Evolutionary conservation across 2,797 vertebrate species (phyloP).

Genomic region (Mycteria americana): DNA sequence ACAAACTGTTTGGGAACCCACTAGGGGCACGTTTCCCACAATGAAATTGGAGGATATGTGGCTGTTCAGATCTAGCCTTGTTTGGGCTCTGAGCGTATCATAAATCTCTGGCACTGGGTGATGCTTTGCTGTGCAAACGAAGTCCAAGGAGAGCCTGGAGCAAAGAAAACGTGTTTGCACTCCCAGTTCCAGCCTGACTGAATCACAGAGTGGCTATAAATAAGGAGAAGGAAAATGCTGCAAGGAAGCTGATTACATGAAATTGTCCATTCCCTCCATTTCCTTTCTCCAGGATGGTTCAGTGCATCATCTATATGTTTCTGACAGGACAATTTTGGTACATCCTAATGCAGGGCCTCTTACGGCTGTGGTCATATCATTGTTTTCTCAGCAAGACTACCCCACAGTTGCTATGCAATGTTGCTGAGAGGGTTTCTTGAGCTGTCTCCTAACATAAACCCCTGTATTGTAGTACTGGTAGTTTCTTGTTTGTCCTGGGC

Average conservation of each 20-base stretch:
- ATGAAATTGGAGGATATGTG: constrained; percentile 12
- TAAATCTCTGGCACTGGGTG: constrained; percentile 40
- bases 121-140: constrained; percentile 50
- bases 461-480: neutral
- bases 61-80: constrained; percentile 20
- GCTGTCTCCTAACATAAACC: neutral
- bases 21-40: neutral
- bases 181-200: constrained; percentile 42
- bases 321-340: neutral
- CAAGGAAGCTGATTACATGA: constrained; percentile 45
- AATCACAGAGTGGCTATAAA: constrained; percentile 50
- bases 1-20: neutral
- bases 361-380: neutral
- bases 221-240: constrained; percentile 43
- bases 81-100: neutral
- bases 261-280: constrained; percentile 36
- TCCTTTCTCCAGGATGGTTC: constrained; percentile 28
- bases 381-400: neutral
- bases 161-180: constrained; percentile 31
- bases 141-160: constrained; percentile 53
- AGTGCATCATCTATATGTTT: constrained; percentile 7
- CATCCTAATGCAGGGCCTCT: neutral
- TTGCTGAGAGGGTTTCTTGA: neutral
- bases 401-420: neutral
- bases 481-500: neutral